phyloP scores from a whole-genome alignment of 2,113 vertebrate genomes.

The Nothoprocta pentlandii region DNA sequence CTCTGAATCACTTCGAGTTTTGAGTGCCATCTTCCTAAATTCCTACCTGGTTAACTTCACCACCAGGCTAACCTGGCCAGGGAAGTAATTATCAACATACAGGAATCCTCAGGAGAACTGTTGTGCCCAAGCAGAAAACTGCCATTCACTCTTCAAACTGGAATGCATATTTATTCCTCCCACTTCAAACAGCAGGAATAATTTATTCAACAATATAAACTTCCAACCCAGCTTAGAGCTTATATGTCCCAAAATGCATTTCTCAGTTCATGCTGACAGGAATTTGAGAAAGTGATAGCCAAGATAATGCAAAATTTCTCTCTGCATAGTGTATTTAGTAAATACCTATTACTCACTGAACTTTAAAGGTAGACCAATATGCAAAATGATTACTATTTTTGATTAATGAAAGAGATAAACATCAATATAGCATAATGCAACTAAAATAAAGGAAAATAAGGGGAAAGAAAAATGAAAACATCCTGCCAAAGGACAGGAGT shows the following conservation, averaged over 20 bases:
- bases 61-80: not conserved
- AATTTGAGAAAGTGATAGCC: not conserved
- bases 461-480: not conserved
- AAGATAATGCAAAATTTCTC: not conserved
- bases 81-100: constrained; percentile 57
- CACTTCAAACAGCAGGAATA: not conserved
- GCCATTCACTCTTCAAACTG: constrained; percentile 26
- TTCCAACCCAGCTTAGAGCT: not conserved
- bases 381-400: not conserved
- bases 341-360: not conserved
- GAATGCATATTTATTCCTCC: constrained; percentile 8
- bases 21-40: constrained; percentile 31
- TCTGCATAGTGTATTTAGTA: not conserved
- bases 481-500: not conserved
- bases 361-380: not conserved
- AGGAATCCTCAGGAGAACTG: constrained; percentile 42
- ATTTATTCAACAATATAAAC: not conserved
- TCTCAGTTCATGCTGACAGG: not conserved
- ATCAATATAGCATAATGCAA: not conserved
- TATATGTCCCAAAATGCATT: constrained; percentile 1
- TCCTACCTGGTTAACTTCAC: constrained; percentile 48
- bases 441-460: not conserved
- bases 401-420: not conserved
- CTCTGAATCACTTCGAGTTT: not conserved
- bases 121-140: constrained; percentile 27